Base-by-base conservation (phyloP, 2,888 invertebrate species). In the Drosophila falleni region DNA sequence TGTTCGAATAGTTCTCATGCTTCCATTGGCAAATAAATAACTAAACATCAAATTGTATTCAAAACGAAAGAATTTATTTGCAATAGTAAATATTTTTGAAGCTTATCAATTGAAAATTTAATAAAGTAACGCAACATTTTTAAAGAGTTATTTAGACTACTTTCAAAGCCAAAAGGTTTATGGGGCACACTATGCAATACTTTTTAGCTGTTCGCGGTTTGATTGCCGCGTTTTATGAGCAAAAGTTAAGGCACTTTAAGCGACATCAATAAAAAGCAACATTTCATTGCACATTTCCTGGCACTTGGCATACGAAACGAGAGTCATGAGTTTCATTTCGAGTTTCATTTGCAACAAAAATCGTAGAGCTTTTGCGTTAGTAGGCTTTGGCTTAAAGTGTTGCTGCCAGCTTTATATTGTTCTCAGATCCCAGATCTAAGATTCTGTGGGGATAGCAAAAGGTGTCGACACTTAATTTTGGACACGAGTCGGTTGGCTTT, bases 261-360 rank as follows among this genome's bases (percentile, higher is more conserved):
- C 65, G 80, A 76, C 80, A 76, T 66, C 71, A 71, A 80, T 80
- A 80, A 80, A 80, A 78, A n/a, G 56, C 73, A 67, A 70, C 76
- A 73, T 78, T 80, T 75, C 56, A 72, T 39, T 33, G 67, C 80
- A 75, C 75, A 66, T 72, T 78, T 80, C 68, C 78, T 74, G 74
- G 44, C 51, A 62, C 71, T 66, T 64, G 80, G 53, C 66, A 74
- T 64, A 49, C 61, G 54, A 58, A 66, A 53, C 37, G 29, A 44
- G 65, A 50, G 49, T 29, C 63, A 53, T 53, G 33, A 47, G 54
- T 67, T 56, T 56, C 44, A 56, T 56, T 69, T 39, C 42, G 59
- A 44, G 56, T 60, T 33, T 44, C 13, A 42, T 41, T 66, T 37
- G 37, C 69, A 67, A 64, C 51, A 59, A 33, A 67, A 78, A 67